A percentile compares a stretch with the other conserved stretches of the same genome.
phyloP scores from a whole-genome alignment of 1,140 invertebrate genomes.

The Penaeus vannamei region DNA sequence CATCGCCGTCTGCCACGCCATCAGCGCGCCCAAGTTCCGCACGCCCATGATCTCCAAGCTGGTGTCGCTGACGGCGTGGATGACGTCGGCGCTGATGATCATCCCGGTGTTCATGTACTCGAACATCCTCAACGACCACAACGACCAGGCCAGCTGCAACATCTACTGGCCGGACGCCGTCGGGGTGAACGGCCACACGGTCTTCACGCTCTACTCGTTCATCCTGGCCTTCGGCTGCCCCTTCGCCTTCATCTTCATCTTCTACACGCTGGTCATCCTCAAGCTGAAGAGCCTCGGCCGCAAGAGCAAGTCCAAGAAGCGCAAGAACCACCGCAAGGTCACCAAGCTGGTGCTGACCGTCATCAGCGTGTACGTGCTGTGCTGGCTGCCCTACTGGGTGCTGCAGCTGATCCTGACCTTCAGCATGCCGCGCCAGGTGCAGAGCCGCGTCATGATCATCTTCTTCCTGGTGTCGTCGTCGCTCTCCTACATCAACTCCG shows the following conservation, averaged over 20 bases:
- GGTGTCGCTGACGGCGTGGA: conserved; percentile 47
- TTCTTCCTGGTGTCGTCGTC: conserved; percentile 45
- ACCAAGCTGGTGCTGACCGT: conserved; percentile 50
- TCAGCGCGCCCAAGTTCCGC: conserved; percentile 54
- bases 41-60: conserved; percentile 58
- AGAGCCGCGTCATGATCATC: conserved; percentile 51
- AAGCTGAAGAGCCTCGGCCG: conserved; percentile 89
- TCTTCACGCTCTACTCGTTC: conserved; percentile 92
- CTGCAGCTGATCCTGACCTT: conserved; percentile 47
- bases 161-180: conserved; percentile 66
- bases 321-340: conserved; percentile 42
- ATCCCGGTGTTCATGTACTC: conserved; percentile 52
- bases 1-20: conserved; percentile 55
- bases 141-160: conserved; percentile 51
- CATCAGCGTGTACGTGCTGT: conserved; percentile 50
- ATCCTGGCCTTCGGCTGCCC: conserved; percentile 84
- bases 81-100: conserved; percentile 47
- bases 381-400: conserved; percentile 54
- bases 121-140: conserved; percentile 48
- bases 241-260: conserved; percentile 82
- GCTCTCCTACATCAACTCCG: conserved; percentile 52
- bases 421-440: conserved; percentile 44
- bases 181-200: conserved; percentile 76
- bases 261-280: conserved; percentile 93
- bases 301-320: conserved; percentile 72